Conservation (phyloP, 1,140 invertebrate genomes). For the Carcinoscorpius rotundicauda region DNA sequence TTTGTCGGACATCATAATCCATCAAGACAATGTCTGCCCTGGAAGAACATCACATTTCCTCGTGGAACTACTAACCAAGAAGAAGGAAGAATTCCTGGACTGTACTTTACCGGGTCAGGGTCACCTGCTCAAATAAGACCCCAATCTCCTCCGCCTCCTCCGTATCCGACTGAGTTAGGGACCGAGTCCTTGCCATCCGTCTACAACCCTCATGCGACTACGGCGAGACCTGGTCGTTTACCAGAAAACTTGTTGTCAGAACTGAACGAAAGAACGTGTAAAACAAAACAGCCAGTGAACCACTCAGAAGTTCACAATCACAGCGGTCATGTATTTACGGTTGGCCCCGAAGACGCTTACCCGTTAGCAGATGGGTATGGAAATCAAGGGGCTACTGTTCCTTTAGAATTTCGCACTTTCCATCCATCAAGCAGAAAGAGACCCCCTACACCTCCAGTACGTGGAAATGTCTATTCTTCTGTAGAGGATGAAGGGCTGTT, state of each 20-base stretch:
- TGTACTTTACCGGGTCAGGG: slow-evolving; percentile 2
- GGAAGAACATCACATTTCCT: slow-evolving; percentile 14
- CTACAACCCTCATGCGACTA: slow-evolving; percentile 12
- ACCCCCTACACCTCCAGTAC: slow-evolving; percentile 9
- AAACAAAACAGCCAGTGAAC: background rate
- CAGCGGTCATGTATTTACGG: slow-evolving; percentile 13
- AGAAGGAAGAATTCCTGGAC: background rate
- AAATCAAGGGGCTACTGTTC: slow-evolving; percentile 13
- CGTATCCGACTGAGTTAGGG: slow-evolving; percentile 5
- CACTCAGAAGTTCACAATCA: slow-evolving; percentile 1
- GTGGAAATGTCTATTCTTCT: slow-evolving; percentile 19
- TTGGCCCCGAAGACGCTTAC: slow-evolving; percentile 14
- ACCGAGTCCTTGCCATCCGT: background rate
- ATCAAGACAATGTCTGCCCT: slow-evolving; percentile 7
- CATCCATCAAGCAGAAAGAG: slow-evolving; percentile 7
- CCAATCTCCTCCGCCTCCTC: slow-evolving; percentile 15
- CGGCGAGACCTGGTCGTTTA: slow-evolving; percentile 7
- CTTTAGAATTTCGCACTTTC: slow-evolving; percentile 4
- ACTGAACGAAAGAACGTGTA: slow-evolving; percentile 11
- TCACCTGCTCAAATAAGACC: background rate
- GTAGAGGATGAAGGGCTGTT: slow-evolving; percentile 20
- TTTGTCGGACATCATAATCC: slow-evolving; percentile 5
- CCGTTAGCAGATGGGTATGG: slow-evolving; percentile 9
- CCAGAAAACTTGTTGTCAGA: slow-evolving; percentile 12
- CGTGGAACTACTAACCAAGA: slow-evolving; percentile 10